Percentiles rank a stretch among this genome's conserved stretches.
Evolutionary conservation across 2,888 invertebrate genomes (phyloP).

Genomic region (Resseliella maxima): DNA sequence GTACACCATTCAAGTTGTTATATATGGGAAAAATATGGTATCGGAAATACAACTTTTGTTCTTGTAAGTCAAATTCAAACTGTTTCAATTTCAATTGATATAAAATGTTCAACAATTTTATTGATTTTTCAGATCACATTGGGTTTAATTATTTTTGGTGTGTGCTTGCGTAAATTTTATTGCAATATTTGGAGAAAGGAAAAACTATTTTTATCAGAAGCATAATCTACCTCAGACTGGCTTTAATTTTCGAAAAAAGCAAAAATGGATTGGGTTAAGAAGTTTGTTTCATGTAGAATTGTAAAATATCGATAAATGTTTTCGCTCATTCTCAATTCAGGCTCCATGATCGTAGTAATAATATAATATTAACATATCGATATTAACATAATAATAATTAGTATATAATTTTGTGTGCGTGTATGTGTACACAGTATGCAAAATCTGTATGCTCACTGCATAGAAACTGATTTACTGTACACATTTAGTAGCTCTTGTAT

Average conservation of each 20-base stretch:
- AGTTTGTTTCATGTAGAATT: neutral
- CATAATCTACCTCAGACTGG: slow-evolving; percentile 12
- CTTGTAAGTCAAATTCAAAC: slow-evolving; percentile 30
- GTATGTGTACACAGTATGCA: too few species aligned
- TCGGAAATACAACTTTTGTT: slow-evolving; percentile 33
- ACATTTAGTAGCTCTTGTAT: too few species aligned
- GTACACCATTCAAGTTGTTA: neutral
- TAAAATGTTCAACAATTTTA: slow-evolving; percentile 25
- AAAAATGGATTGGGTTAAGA: neutral
- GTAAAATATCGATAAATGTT: slow-evolving; percentile 13
- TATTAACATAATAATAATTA: too few species aligned
- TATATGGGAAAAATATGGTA: slow-evolving; percentile 50
- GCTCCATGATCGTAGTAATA: too few species aligned
- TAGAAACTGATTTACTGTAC: too few species aligned
- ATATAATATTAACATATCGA: too few species aligned
- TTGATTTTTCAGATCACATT: slow-evolving; percentile 54
- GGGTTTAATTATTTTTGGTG: slow-evolving; percentile 45
- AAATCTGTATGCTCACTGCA: too few species aligned
- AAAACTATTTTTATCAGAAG: neutral
- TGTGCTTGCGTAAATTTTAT: slow-evolving; percentile 34
- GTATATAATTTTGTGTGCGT: too few species aligned
- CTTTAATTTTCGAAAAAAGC: neutral
- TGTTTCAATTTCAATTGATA: slow-evolving; percentile 51
- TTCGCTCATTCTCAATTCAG: too few species aligned
- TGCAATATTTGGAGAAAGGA: slow-evolving; percentile 19